phyloP scores from a whole-genome alignment of 2,113 vertebrate genomes.

The Lycaon pictus region DNA sequence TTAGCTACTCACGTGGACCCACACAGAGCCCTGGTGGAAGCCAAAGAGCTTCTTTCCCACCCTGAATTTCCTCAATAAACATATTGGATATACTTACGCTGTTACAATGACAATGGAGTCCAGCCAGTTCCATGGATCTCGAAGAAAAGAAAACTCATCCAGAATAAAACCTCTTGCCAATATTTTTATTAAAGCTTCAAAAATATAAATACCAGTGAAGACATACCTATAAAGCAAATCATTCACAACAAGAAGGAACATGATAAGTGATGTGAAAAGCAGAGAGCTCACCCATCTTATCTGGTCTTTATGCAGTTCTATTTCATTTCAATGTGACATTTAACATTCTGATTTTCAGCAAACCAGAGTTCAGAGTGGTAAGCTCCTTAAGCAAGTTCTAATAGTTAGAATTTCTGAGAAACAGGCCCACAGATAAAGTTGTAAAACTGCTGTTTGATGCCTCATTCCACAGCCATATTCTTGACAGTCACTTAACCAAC shows the following conservation, averaged over 20 bases:
- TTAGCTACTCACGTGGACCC: not conserved
- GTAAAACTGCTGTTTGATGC: not conserved
- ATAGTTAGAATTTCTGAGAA: constrained; percentile 16
- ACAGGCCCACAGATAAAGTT: not conserved
- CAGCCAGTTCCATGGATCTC: constrained; percentile 96
- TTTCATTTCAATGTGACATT: not conserved
- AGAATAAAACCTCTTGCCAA: constrained; percentile 94
- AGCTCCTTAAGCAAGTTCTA: not conserved
- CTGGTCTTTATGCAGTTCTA: not conserved
- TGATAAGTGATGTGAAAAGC: not conserved
- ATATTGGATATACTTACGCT: constrained; percentile 89
- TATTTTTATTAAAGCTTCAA: constrained; percentile 94
- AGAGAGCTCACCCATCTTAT: not conserved
- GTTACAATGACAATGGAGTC: constrained; percentile 92
- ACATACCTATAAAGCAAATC: constrained; percentile 86
- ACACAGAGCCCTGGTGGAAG: not conserved
- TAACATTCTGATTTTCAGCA: not conserved
- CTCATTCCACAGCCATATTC: not conserved
- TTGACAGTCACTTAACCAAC: not conserved
- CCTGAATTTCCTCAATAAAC: not conserved
- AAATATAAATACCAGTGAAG: constrained; percentile 94
- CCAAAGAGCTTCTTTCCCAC: not conserved
- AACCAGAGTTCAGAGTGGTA: constrained; percentile 38
- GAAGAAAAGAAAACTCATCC: constrained; percentile 94
- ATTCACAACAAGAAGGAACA: constrained; percentile 61